These are phyloP conservation scores for Ifrita kowaldi DNA, from an alignment of 2,113 vertebrate genomes.

Conservation along the genomic window DNA sequence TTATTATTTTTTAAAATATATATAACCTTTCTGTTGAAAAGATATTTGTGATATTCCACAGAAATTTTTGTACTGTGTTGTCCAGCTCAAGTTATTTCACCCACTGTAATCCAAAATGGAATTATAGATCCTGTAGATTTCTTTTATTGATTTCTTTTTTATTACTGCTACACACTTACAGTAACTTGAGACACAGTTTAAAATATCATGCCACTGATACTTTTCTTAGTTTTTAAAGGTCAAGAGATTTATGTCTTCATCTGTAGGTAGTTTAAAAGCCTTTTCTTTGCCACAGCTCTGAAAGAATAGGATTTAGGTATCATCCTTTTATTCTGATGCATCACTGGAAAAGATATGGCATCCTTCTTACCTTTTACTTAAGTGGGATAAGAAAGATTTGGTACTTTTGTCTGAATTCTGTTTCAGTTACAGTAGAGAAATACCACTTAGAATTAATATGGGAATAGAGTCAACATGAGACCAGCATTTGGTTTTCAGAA, in stretches of 20 bases:
- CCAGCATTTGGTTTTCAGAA: neutral
- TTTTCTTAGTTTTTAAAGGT: slow-evolving; percentile 3
- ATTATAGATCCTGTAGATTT: neutral
- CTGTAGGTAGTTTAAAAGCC: neutral
- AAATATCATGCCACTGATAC: neutral
- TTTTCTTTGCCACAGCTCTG: neutral
- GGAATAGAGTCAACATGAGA: neutral
- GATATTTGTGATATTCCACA: neutral
- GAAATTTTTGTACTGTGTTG: neutral
- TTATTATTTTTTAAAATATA: neutral
- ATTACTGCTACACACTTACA: neutral
- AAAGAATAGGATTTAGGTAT: neutral
- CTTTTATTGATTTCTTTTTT: neutral
- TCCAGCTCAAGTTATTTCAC: neutral
- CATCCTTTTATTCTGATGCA: neutral
- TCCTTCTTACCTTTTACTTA: neutral
- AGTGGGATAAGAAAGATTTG: neutral
- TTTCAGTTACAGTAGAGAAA: neutral
- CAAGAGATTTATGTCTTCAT: neutral
- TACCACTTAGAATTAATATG: neutral
- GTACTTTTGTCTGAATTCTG: neutral
- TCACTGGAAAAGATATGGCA: neutral
- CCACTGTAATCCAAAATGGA: neutral
- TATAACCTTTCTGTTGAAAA: neutral
- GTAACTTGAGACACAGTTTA: neutral